A percentile compares a stretch with the other conserved stretches of the same genome.
These are phyloP conservation scores for Cryptoblepharus egeriae DNA, from an alignment of 2,797 vertebrate genomes.

Conservation along the genomic window DNA sequence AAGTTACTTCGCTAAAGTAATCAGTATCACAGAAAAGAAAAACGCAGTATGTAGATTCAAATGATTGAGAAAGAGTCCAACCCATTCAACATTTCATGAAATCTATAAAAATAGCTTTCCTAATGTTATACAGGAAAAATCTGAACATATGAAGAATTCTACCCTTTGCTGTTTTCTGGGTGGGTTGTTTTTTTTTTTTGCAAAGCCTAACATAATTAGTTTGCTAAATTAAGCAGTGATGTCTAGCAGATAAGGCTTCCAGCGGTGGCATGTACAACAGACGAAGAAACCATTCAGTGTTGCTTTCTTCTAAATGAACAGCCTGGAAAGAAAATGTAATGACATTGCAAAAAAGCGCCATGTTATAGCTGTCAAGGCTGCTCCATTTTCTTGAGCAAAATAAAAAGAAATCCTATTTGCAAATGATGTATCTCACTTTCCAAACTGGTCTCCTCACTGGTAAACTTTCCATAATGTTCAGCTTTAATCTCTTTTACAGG, in stretches of 20 bases:
- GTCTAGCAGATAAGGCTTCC: constrained; percentile 74
- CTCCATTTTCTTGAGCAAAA: not conserved
- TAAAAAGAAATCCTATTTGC: too few species aligned
- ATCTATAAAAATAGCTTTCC: constrained; percentile 53
- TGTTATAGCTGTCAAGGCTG: not conserved
- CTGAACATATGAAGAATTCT: constrained; percentile 58
- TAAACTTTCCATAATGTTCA: too few species aligned
- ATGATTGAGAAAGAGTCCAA: not conserved
- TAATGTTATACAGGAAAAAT: constrained; percentile 23
- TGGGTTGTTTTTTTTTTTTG: constrained; percentile 48
- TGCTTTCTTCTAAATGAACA: constrained; percentile 92
- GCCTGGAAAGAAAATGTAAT: constrained; percentile 77
- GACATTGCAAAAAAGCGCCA: not conserved
- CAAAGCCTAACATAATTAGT: constrained; percentile 65
- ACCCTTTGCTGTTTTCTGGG: constrained; percentile 61
- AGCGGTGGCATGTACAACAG: constrained; percentile 46
- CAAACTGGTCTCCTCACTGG: not conserved
- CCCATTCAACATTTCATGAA: not conserved
- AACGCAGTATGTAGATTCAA: not conserved
- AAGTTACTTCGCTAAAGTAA: not conserved
- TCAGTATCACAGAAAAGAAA: not conserved
- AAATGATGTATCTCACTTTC: not conserved
- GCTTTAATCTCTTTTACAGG: not conserved
- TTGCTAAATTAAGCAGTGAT: constrained; percentile 56
- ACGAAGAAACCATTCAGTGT: constrained; percentile 74